Evolutionary conservation across 2,888 invertebrate genomes (phyloP), one percentile per base, ranked within the genome.

Genomic region (Embidobia sp.): DNA sequence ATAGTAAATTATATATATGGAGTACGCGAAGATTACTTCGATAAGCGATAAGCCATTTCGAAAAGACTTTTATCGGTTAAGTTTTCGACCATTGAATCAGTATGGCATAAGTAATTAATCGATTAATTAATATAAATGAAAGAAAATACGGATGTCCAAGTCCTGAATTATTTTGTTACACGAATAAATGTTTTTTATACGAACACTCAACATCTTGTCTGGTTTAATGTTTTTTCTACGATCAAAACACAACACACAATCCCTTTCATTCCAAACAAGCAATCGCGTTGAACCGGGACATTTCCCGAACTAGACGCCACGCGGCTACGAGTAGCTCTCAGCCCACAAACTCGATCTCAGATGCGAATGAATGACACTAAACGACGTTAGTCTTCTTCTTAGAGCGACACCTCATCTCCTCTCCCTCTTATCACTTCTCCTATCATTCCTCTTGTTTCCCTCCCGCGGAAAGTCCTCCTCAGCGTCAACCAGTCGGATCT

Each of bases 301-400:
- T 78, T 69, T 70, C 49, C 63, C 75, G 72, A 75, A 57, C 61
- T 40, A 67, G 46, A 73, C 55, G 64, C 49, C 46, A 64, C 51
- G 63, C 64, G 72, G 77, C 79, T 82, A 82, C 82, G 84, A 83
- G 82, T 81, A 85, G 80, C 81, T 84, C 83, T 86, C 85, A 86
- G 85, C 87, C 86, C 85, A 86, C 84, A 72, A 85, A 86, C 83
- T 84, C 87, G 86, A 87, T 88, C 87, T 87, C 86, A 86, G 80
- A 83, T 80, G 44, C 46, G 53, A 70, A 77, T 76, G 70, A 59
- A 77, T 75, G 77, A 63, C 75, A 66, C 53, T 55, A 51, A 59
- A 75, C 55, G 77, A 78, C 69, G 40, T 73, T 78, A 59, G 57
- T 64, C 66, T 63, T 27, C 44, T 64, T 22, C n/a, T n/a, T 63